Conservation (phyloP, 2,113 vertebrate genomes). For the Protomyctophum bolini region DNA sequence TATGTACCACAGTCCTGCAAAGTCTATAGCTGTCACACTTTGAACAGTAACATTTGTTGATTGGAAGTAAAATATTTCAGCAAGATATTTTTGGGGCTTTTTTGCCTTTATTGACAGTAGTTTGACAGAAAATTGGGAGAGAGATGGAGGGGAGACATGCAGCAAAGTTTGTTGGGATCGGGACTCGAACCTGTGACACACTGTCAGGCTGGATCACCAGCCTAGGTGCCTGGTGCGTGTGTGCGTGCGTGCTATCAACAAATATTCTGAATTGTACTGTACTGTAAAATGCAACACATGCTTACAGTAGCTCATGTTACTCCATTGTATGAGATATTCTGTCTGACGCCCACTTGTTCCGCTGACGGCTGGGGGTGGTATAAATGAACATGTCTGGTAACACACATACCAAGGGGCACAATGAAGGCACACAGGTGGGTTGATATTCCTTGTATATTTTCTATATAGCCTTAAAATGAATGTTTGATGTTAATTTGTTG, state of each 20-base stretch:
- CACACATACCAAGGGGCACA: slow-evolving; percentile 18
- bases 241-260: background rate
- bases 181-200: too few species aligned
- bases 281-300: slow-evolving; percentile 11
- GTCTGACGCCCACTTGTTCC: slow-evolving; percentile 54
- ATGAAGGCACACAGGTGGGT: slow-evolving; percentile 62
- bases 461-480: background rate
- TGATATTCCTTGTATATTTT: slow-evolving; percentile 1
- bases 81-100: too few species aligned
- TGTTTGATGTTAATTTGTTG: background rate
- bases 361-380: slow-evolving; percentile 25
- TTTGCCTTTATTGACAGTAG: too few species aligned
- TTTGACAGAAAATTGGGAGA: too few species aligned
- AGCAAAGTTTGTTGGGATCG: too few species aligned
- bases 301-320: slow-evolving; percentile 59
- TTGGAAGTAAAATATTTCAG: too few species aligned
- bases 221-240: too few species aligned
- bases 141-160: too few species aligned
- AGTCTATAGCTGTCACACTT: too few species aligned
- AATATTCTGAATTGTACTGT: background rate
- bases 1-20: too few species aligned
- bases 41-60: too few species aligned
- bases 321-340: slow-evolving; percentile 40
- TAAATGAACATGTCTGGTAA: slow-evolving; percentile 54
- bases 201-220: too few species aligned